Percentiles rank a stretch among this genome's conserved stretches.
These are phyloP conservation scores for Lordiphosa stackelbergi DNA, from an alignment of 1,140 invertebrate species.

Conservation along the genomic window DNA sequence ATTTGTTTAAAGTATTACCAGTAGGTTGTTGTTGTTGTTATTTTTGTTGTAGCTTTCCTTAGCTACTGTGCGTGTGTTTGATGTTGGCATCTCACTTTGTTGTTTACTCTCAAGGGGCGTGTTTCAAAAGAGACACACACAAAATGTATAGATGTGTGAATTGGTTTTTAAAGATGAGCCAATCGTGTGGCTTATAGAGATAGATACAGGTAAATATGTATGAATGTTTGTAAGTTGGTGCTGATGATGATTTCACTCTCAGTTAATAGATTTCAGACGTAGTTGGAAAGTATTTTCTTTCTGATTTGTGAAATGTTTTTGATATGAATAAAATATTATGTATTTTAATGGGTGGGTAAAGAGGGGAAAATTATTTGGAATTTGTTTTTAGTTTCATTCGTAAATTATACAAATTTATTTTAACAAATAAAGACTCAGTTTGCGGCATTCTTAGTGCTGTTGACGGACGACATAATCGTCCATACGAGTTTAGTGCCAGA, in stretches of 20 bases:
- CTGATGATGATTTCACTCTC: slow-evolving; percentile 30
- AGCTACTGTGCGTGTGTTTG: slow-evolving; percentile 58
- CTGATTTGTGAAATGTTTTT: slow-evolving; percentile 4
- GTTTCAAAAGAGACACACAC: slow-evolving; percentile 33
- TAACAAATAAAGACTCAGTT: too few species aligned
- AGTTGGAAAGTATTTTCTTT: not conserved
- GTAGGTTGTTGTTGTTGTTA: slow-evolving; percentile 25
- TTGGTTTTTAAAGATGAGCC: slow-evolving; percentile 37
- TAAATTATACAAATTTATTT: too few species aligned
- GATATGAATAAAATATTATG: too few species aligned
- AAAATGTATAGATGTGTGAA: slow-evolving; percentile 38
- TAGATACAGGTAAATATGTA: slow-evolving; percentile 13
- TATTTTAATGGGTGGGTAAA: too few species aligned
- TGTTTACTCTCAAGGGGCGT: slow-evolving; percentile 60
- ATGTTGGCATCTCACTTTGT: slow-evolving; percentile 61
- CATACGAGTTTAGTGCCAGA: too few species aligned
- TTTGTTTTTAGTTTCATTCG: too few species aligned
- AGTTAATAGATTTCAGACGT: not conserved
- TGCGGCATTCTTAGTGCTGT: too few species aligned
- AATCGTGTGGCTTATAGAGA: slow-evolving; percentile 38
- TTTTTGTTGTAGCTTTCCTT: slow-evolving; percentile 27
- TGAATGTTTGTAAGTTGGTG: not conserved
- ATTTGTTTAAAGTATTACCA: slow-evolving; percentile 34
- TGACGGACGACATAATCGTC: too few species aligned
- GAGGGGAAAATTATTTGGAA: too few species aligned